Conservation (phyloP, 2,888 invertebrate species). For the Anoplius nigerrimus region DNA sequence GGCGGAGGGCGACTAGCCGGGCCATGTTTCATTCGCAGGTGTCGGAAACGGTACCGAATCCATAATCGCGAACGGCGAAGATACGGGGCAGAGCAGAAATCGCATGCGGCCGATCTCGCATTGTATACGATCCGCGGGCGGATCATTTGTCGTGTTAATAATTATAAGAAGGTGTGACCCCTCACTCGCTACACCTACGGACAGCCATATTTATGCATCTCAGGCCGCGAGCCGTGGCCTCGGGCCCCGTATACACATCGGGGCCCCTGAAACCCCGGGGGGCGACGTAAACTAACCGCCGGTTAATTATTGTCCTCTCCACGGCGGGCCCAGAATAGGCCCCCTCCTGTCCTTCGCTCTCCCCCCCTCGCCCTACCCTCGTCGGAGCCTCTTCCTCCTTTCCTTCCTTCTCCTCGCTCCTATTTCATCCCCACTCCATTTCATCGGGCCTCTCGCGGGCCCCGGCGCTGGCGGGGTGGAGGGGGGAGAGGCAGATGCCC, state of each 20-base stretch:
- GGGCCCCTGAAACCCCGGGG: slow-evolving; percentile 62
- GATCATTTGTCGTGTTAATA: slow-evolving; percentile 74
- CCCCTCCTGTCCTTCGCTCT: slow-evolving; percentile 33
- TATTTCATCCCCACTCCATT: slow-evolving; percentile 13
- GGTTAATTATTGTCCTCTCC: slow-evolving; percentile 73
- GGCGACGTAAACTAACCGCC: slow-evolving; percentile 72
- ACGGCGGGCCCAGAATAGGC: slow-evolving; percentile 29
- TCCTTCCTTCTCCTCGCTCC: not conserved
- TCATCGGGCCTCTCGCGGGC: slow-evolving; percentile 11
- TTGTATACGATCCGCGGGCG: slow-evolving; percentile 58
- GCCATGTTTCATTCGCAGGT: no score
- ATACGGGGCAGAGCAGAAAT: slow-evolving; percentile 8
- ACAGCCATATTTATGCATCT: slow-evolving; percentile 69
- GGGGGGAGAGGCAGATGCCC: not conserved
- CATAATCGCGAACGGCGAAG: slow-evolving; percentile 26
- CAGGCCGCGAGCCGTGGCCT: slow-evolving; percentile 54
- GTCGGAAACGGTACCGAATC: no score
- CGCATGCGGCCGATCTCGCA: slow-evolving; percentile 44
- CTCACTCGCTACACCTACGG: slow-evolving; percentile 68
- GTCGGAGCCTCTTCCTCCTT: not conserved
- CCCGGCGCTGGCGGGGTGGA: slow-evolving; percentile 10
- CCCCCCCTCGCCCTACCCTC: slow-evolving; percentile 29
- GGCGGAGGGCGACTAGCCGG: no score
- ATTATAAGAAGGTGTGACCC: slow-evolving; percentile 73
- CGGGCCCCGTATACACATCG: slow-evolving; percentile 44